phyloP scores from a whole-genome alignment of 2,797 vertebrate species.

The Meda fulgida region DNA sequence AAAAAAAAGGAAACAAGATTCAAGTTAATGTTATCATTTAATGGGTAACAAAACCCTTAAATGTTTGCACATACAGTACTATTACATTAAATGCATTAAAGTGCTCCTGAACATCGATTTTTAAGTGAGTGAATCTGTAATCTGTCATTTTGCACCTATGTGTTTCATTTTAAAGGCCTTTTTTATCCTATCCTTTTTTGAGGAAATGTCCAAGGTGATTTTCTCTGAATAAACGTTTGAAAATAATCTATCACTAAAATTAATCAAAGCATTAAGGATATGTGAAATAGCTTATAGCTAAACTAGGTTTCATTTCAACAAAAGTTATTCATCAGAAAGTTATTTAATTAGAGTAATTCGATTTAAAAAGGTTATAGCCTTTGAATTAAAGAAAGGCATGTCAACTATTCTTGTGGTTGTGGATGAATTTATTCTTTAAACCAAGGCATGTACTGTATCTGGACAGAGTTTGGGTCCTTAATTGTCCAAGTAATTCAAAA shows the following conservation, averaged over 20 bases:
- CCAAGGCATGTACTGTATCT: slow-evolving; percentile 43
- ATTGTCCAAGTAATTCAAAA: slow-evolving; percentile 54
- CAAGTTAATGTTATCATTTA: too few species aligned
- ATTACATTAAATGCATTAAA: background rate
- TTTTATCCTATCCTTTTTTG: background rate
- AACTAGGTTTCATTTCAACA: slow-evolving; percentile 48
- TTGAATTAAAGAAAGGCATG: slow-evolving; percentile 45
- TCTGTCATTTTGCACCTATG: too few species aligned
- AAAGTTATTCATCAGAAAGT: slow-evolving; percentile 10
- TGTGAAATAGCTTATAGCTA: background rate
- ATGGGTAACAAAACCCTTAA: too few species aligned
- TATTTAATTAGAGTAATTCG: slow-evolving; percentile 50
- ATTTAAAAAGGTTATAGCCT: slow-evolving; percentile 47
- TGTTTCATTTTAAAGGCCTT: background rate
- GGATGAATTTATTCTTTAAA: slow-evolving; percentile 46
- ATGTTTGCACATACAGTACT: background rate
- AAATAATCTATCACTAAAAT: slow-evolving; percentile 1
- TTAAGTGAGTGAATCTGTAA: background rate
- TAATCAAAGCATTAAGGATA: background rate
- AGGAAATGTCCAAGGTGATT: background rate
- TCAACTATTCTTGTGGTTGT: slow-evolving; percentile 43
- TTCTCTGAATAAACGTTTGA: background rate
- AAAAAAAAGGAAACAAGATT: too few species aligned
- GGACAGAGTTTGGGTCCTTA: slow-evolving; percentile 40
- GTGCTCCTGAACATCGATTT: background rate